These are phyloP conservation scores for Drosophila testacea DNA, from an alignment of 2,888 invertebrate species.

Conservation along the genomic window DNA sequence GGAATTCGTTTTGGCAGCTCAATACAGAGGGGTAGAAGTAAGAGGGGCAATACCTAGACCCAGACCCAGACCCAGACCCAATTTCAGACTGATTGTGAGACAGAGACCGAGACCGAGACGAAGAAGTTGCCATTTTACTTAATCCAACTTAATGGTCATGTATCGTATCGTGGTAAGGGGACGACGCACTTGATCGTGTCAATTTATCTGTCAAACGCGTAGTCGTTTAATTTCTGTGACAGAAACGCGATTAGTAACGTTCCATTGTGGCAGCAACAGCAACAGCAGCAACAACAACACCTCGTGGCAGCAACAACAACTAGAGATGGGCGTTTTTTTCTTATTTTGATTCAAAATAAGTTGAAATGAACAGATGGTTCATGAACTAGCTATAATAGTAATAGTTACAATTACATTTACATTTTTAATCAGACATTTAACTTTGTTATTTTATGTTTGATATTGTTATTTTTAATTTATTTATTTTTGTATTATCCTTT, in stretches of 20 bases:
- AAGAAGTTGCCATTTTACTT: conserved; percentile 73
- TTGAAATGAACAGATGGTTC: no score
- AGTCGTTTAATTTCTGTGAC: conserved; percentile 80
- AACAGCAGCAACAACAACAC: conserved; percentile 28
- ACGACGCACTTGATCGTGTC: conserved; percentile 76
- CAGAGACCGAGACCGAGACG: neutral
- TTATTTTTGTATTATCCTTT: no score
- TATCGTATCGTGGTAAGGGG: conserved; percentile 30
- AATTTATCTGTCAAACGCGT: conserved; percentile 78
- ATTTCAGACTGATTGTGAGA: neutral
- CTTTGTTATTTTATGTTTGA: no score
- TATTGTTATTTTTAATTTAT: no score
- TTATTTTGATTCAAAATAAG: no score
- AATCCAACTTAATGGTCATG: conserved; percentile 68
- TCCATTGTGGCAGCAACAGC: conserved; percentile 62
- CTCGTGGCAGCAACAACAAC: conserved; percentile 15
- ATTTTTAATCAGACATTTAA: no score
- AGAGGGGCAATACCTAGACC: neutral
- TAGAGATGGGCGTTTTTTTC: neutral
- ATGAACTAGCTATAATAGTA: no score
- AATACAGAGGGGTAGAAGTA: neutral
- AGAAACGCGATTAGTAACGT: conserved; percentile 78
- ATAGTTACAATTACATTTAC: no score
- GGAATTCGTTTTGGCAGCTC: conserved; percentile 40
- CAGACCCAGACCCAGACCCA: conserved; percentile 6